phyloP scores from a whole-genome alignment of 64 coral and sea anemone genomes.

The Pocillopora damicornis region DNA sequence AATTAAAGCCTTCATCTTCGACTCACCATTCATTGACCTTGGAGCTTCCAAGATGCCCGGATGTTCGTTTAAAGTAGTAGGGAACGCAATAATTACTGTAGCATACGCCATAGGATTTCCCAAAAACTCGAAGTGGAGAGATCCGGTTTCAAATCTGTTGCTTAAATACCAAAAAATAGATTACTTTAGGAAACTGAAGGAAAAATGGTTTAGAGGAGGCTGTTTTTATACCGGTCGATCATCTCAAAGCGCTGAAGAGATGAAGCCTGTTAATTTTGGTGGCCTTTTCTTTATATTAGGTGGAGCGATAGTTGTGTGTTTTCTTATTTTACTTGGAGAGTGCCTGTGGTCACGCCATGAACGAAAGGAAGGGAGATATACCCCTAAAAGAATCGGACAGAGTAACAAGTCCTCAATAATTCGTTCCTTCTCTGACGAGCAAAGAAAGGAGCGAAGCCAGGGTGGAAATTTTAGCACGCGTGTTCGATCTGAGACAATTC shows the following conservation, averaged over 20 bases:
- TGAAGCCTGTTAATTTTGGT: constrained; percentile 58
- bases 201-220: constrained; percentile 70
- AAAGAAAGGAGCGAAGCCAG: too few species aligned
- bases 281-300: constrained; percentile 56
- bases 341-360: neutral
- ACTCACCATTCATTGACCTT: constrained; percentile 73
- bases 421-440: too few species aligned
- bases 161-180: constrained; percentile 69
- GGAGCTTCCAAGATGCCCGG: constrained; percentile 66
- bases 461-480: too few species aligned
- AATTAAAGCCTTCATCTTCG: constrained; percentile 72
- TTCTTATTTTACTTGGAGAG: constrained; percentile 54
- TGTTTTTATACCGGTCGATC: constrained; percentile 31
- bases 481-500: too few species aligned
- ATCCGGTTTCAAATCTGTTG: constrained; percentile 59
- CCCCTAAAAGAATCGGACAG: neutral
- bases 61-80: constrained; percentile 68
- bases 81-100: constrained; percentile 49
- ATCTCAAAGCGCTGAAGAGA: constrained; percentile 10
- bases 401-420: neutral
- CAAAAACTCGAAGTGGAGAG: constrained; percentile 57
- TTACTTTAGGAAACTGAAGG: constrained; percentile 53
- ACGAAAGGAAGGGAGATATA: neutral
- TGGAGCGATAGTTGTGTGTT: constrained; percentile 35
- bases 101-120: constrained; percentile 51